Percentiles rank a stretch among this genome's conserved stretches.
Evolutionary conservation across 2,888 invertebrate species (phyloP).

Genomic region (Idaea aversata): DNA sequence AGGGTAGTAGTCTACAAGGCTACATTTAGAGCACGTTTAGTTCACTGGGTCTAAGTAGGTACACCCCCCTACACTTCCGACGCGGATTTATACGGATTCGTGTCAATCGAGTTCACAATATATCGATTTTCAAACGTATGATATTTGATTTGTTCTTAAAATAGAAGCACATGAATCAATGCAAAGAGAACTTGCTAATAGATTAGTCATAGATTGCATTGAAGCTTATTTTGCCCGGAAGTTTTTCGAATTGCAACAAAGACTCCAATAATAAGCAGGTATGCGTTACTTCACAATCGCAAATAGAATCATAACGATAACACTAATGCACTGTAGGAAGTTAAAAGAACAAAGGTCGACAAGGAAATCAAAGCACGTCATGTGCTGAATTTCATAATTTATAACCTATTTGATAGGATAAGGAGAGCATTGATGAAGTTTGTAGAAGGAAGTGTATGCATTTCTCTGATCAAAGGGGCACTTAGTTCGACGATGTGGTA

Average conservation of each 20-base stretch:
- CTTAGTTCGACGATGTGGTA: conserved; percentile 44
- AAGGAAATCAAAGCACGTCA: conserved; percentile 4
- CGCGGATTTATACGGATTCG: conserved; percentile 35
- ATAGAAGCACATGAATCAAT: background rate
- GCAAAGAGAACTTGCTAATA: background rate
- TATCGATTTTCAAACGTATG: conserved; percentile 31
- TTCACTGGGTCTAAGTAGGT: background rate
- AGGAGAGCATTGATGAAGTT: conserved; percentile 49
- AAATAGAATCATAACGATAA: background rate
- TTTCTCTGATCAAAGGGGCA: conserved; percentile 59
- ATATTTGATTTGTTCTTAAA: conserved; percentile 6
- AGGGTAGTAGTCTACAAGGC: background rate
- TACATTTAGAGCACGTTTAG: background rate
- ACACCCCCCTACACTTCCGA: conserved; percentile 18
- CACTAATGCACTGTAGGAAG: background rate
- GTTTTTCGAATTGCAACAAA: background rate
- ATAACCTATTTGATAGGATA: conserved; percentile 38
- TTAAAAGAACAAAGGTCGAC: background rate
- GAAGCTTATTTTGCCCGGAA: background rate
- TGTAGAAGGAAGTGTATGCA: conserved; percentile 50
- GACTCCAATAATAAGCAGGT: background rate
- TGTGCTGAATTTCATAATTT: conserved; percentile 34
- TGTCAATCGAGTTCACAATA: conserved; percentile 33
- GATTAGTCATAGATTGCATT: background rate
- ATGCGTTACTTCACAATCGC: background rate